Evolutionary conservation across 2,888 invertebrate species (phyloP).

Genomic region (Oxyteleia sp.): DNA sequence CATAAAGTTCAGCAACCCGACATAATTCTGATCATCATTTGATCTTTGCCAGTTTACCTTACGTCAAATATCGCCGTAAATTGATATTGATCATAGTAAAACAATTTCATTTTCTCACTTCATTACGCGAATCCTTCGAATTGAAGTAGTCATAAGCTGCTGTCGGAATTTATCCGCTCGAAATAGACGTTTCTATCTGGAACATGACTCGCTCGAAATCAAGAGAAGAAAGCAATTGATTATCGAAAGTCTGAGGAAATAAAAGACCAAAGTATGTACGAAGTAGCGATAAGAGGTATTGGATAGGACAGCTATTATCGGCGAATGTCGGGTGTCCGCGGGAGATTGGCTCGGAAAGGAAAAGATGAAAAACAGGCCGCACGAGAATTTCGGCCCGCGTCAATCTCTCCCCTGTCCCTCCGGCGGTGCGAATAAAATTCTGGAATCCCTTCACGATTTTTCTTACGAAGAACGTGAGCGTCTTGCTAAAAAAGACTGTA

Average conservation of each 20-base stretch:
- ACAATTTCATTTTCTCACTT: neutral
- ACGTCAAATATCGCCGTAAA: too few species aligned
- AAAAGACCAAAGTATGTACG: slow-evolving; percentile 14
- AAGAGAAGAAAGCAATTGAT: slow-evolving; percentile 40
- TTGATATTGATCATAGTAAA: too few species aligned
- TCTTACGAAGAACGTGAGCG: slow-evolving; percentile 82
- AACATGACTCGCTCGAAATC: slow-evolving; percentile 9
- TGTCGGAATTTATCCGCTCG: slow-evolving; percentile 13
- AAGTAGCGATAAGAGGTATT: slow-evolving; percentile 31
- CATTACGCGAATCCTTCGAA: neutral
- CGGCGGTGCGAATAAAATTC: slow-evolving; percentile 75
- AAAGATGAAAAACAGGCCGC: slow-evolving; percentile 7
- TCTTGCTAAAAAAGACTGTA: slow-evolving; percentile 76
- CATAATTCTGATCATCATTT: too few species aligned
- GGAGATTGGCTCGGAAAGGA: slow-evolving; percentile 24
- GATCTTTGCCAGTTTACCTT: too few species aligned
- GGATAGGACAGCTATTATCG: slow-evolving; percentile 37
- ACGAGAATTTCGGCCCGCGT: slow-evolving; percentile 2
- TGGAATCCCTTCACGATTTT: slow-evolving; percentile 83
- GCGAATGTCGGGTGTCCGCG: slow-evolving; percentile 14
- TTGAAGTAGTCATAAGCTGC: neutral
- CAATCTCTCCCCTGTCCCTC: slow-evolving; percentile 59
- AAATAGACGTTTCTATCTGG: neutral
- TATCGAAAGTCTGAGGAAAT: slow-evolving; percentile 34
- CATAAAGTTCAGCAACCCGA: too few species aligned